A percentile compares a stretch with the other conserved stretches of the same genome.
Evolutionary conservation across 2,113 vertebrate species (phyloP).

Genomic region (Heterotis niloticus): DNA sequence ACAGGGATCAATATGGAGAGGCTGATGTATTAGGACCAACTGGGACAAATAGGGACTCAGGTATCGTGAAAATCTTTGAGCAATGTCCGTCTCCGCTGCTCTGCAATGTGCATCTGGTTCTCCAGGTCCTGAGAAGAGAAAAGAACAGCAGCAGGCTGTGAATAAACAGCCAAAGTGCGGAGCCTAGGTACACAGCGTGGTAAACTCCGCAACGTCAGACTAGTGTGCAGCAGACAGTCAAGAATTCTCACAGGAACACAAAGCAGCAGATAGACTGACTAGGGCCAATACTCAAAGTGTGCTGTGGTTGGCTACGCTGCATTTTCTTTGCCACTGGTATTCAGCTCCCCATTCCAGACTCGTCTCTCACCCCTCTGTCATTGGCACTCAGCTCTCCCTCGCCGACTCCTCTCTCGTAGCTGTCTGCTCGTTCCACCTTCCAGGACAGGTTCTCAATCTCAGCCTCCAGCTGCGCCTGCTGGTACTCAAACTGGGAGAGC

Average conservation of each 20-base stretch:
- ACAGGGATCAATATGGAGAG: conserved; percentile 31
- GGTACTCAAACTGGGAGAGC: conserved; percentile 87
- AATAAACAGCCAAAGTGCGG: not conserved
- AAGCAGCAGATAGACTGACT: no score
- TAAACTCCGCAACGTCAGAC: no score
- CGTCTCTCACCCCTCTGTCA: conserved; percentile 66
- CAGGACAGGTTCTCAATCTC: conserved; percentile 98
- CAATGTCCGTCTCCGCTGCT: conserved; percentile 95
- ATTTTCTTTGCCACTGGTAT: not conserved
- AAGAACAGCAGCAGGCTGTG: not conserved
- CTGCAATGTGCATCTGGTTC: conserved; percentile 99
- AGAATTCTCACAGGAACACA: no score
- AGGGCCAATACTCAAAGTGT: no score
- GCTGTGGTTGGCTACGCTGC: no score
- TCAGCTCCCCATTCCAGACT: not conserved
- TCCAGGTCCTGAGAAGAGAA: conserved; percentile 81
- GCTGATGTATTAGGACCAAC: conserved; percentile 50
- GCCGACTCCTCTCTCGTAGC: conserved; percentile 90
- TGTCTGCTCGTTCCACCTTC: conserved; percentile 97
- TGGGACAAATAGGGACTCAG: conserved; percentile 62
- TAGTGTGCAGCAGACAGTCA: no score
- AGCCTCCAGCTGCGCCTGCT: conserved; percentile 96
- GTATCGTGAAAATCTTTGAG: conserved; percentile 99
- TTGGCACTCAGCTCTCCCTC: conserved; percentile 66
- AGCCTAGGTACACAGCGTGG: no score